Base-by-base conservation (phyloP, 2,797 vertebrate species). In the Rhinella marina region DNA sequence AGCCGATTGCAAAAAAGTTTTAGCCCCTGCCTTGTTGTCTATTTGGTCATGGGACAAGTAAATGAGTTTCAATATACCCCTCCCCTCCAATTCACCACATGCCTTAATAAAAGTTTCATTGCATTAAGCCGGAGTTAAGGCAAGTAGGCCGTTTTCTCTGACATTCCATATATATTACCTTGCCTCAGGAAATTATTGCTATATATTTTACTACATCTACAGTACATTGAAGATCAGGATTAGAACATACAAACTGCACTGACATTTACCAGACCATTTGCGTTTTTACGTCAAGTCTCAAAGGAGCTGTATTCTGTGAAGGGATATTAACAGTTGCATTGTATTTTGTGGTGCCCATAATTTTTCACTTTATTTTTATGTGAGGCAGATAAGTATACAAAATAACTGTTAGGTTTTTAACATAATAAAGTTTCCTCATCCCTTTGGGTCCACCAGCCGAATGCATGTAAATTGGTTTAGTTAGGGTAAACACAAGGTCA, bases 131-230 rank as follows among this genome's bases (percentile, higher is more conserved):
- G 90, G 94, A 94, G 92, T 92, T 94, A 93, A 95, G 92, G 94
- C 94, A 94, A 95, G 93, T 95, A 94, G 93, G 94, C 94, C 94
- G 92, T 91, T 92, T 93, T 88, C 92, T 91, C 93, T 96, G 94
- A 96, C 95, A 96, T 96, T 96, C 95, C 92, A 94, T 94, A 93
- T 95, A 95, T 94, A 95, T 96, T 95, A 96, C 94, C 91, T 90
- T 93, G 94, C 94, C 92, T 95, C 95, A 95, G 95, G 95, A 96
- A 96, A 96, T 96, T 94, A 96, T 96, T 95, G 94, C 94, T 94
- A 95, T 96, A 95, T 95, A 96, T 96, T 96, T 96, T 95, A 96
- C 93, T 92, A 93, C 94, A 94, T 92, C 93, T 94, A 95, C 93
- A 95, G 94, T 95, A 94, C 92, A 93, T 91, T 94, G 90, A 92